These are phyloP conservation scores for Buteo buteo DNA, from an alignment of 2,113 vertebrate species.

Conservation along the genomic window DNA sequence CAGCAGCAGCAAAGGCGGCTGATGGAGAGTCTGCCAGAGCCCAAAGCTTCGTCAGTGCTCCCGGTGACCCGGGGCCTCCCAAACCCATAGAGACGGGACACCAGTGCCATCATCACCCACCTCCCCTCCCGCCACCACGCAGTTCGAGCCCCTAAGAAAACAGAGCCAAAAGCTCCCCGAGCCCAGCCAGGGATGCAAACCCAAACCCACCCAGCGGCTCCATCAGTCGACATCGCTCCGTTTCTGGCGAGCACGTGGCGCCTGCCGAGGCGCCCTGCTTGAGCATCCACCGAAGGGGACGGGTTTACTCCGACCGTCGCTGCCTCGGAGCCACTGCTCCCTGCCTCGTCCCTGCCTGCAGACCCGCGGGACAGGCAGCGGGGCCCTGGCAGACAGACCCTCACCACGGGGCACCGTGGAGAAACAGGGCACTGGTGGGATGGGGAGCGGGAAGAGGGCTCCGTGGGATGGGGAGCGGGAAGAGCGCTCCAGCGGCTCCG, in stretches of 20 bases:
- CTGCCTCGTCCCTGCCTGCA: neutral
- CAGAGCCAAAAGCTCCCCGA: accelerated
- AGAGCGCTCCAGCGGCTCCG: neutral
- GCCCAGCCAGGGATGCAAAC: neutral
- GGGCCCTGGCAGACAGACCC: neutral
- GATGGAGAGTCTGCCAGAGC: neutral
- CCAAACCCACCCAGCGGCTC: neutral
- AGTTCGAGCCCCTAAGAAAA: neutral
- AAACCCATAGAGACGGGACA: accelerated
- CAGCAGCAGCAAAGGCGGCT: neutral
- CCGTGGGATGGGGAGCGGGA: too few species aligned
- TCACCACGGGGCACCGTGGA: neutral
- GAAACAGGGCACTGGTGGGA: neutral
- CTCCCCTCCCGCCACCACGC: neutral
- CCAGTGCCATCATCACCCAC: accelerated
- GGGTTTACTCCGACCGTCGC: too few species aligned
- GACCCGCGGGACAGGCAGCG: neutral
- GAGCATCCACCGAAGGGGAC: neutral
- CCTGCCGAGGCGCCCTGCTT: too few species aligned
- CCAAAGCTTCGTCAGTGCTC: neutral
- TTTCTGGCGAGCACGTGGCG: neutral
- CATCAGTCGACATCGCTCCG: neutral
- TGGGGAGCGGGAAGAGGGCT: too few species aligned
- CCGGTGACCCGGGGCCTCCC: neutral
- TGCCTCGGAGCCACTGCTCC: neutral